Evolutionary conservation across 2,888 invertebrate species (phyloP).

Genomic region (Caenorhabditis wallacei): DNA sequence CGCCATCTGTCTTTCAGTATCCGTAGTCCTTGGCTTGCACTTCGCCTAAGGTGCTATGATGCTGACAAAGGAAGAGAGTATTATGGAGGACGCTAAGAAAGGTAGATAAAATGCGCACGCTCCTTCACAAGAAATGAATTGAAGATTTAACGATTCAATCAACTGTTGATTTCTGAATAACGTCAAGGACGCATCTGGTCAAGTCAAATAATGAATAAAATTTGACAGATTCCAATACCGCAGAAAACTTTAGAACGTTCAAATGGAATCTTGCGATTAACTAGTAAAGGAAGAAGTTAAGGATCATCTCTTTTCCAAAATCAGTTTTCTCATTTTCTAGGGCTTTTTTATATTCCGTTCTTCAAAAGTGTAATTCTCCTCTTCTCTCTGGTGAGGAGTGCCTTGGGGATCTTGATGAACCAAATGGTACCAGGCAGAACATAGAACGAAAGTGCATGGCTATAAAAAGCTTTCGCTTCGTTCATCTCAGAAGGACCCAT

Average conservation of each 20-base stretch:
- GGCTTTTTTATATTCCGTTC: too few species aligned
- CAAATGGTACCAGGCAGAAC: conserved; percentile 1
- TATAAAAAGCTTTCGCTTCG: conserved; percentile 18
- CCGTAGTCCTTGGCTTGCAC: conserved; percentile 49
- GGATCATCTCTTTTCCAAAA: too few species aligned
- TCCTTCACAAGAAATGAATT: neutral
- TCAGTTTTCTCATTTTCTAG: too few species aligned
- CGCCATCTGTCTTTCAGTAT: conserved; percentile 40
- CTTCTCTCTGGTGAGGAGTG: neutral
- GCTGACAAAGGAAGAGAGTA: neutral
- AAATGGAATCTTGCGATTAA: too few species aligned
- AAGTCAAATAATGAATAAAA: too few species aligned
- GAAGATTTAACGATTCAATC: neutral
- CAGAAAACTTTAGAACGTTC: too few species aligned
- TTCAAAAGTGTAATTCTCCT: neutral
- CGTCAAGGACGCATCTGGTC: neutral
- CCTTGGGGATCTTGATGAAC: neutral
- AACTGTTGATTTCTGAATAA: neutral
- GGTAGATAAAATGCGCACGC: conserved; percentile 1
- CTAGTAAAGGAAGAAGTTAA: too few species aligned
- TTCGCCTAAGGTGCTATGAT: conserved; percentile 1
- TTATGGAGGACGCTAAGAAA: neutral
- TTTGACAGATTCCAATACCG: too few species aligned
- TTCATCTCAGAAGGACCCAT: neutral
- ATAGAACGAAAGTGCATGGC: conserved; percentile 1